Conservation (phyloP, 2,888 invertebrate genomes). For the Crossocerus cetratus region DNA sequence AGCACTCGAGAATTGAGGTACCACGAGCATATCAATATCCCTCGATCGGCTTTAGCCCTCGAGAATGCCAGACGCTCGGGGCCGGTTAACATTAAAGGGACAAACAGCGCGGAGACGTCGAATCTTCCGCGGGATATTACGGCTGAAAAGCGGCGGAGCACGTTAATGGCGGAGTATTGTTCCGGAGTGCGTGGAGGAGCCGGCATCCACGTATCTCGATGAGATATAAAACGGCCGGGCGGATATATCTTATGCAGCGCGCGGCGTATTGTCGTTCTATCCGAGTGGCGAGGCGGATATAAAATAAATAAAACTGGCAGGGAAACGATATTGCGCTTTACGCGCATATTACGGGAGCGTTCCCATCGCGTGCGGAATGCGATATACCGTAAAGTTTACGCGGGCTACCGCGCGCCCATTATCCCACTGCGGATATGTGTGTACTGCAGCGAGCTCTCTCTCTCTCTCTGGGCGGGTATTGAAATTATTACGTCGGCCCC, state of each 20-base stretch:
- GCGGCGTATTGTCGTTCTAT: constrained; percentile 20
- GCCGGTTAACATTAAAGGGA: no score
- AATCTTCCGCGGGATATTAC: background rate
- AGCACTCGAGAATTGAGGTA: background rate
- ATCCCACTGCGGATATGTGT: background rate
- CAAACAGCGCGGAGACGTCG: no score
- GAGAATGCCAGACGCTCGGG: no score
- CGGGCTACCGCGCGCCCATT: background rate
- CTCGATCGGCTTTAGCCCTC: background rate
- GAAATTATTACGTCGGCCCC: background rate
- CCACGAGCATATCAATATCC: constrained; percentile 45
- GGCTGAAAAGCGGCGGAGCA: background rate
- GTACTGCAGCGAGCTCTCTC: background rate
- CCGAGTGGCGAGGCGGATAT: constrained; percentile 17
- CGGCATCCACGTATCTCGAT: background rate
- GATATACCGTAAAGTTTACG: background rate
- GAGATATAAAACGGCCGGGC: background rate
- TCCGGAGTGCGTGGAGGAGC: background rate
- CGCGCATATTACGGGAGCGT: background rate
- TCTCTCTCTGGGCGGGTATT: background rate
- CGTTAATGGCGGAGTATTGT: background rate
- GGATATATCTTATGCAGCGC: constrained; percentile 2
- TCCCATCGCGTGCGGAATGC: background rate
- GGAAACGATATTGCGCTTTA: constrained; percentile 10
- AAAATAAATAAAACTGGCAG: constrained; percentile 28